Evolutionary conservation across 2,113 vertebrate species (phyloP).

Genomic region (Chloropsis hardwickii): DNA sequence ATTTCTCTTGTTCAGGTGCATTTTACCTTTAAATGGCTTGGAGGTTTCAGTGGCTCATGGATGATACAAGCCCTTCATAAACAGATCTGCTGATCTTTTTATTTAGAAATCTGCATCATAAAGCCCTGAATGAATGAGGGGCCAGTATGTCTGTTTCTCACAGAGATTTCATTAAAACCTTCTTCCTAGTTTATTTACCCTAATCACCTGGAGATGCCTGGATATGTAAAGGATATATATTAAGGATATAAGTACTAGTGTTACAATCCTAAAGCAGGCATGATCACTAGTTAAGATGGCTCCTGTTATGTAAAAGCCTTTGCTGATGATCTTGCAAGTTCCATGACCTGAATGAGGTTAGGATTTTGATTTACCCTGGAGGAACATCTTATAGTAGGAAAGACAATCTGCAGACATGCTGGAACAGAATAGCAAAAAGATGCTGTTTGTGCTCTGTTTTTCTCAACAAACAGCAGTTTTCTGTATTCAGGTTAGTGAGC

Average conservation of each 20-base stretch:
- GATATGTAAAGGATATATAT: not conserved
- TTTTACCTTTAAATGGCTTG: not conserved
- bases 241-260: not conserved
- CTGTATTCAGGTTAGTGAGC: not conserved
- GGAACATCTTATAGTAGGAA: not conserved
- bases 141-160: not conserved
- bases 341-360: not conserved
- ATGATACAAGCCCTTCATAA: not conserved
- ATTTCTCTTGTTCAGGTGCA: not conserved
- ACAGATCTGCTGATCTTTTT: not conserved
- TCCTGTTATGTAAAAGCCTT: not conserved
- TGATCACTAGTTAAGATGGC: not conserved
- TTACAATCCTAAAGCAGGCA: not conserved
- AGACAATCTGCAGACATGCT: not conserved
- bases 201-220: not conserved
- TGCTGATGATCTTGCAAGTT: not conserved
- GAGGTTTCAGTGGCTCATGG: not conserved
- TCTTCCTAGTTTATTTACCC: not conserved
- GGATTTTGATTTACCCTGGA: not conserved
- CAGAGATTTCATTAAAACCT: not conserved
- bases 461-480: not conserved
- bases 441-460: not conserved
- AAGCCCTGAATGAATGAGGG: not conserved
- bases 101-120: not conserved
- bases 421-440: not conserved